Conservation (phyloP, 1,140 invertebrate species). For the Zaprionus africanus region DNA sequence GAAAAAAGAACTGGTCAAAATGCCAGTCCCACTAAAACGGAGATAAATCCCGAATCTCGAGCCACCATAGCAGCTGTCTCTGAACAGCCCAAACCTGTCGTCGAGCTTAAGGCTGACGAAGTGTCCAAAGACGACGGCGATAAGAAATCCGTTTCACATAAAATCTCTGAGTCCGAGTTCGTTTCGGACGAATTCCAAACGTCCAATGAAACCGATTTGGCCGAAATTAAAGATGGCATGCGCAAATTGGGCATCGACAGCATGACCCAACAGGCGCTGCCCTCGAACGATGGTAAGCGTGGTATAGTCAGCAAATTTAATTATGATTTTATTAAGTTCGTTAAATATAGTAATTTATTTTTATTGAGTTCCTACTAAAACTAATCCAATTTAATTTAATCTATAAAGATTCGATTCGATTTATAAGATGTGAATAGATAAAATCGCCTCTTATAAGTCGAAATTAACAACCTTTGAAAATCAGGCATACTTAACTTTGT, state of each 20-base stretch:
- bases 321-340: conserved; percentile 19
- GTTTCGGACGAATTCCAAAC: conserved; percentile 89
- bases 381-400: neutral
- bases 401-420: neutral
- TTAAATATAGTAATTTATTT: conserved; percentile 18
- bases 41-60: conserved; percentile 29
- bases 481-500: conserved; percentile 11
- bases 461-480: neutral
- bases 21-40: conserved; percentile 9
- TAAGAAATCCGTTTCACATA: conserved; percentile 41
- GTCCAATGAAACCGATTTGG: conserved; percentile 86
- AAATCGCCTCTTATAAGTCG: neutral
- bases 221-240: conserved; percentile 89
- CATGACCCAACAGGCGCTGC: conserved; percentile 78
- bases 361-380: neutral
- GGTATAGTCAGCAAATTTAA: conserved; percentile 37
- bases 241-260: conserved; percentile 87
- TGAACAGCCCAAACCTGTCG: conserved; percentile 56
- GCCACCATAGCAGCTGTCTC: conserved; percentile 21
- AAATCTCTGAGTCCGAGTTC: conserved; percentile 86
- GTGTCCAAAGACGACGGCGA: conserved; percentile 14
- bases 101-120: conserved; percentile 38
- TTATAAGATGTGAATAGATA: neutral
- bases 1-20: conserved; percentile 40
- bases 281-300: conserved; percentile 79